Percentiles rank a stretch among this genome's conserved stretches.
phyloP scores from a whole-genome alignment of 2,888 invertebrate genomes.

The Cerastis leucographa region DNA sequence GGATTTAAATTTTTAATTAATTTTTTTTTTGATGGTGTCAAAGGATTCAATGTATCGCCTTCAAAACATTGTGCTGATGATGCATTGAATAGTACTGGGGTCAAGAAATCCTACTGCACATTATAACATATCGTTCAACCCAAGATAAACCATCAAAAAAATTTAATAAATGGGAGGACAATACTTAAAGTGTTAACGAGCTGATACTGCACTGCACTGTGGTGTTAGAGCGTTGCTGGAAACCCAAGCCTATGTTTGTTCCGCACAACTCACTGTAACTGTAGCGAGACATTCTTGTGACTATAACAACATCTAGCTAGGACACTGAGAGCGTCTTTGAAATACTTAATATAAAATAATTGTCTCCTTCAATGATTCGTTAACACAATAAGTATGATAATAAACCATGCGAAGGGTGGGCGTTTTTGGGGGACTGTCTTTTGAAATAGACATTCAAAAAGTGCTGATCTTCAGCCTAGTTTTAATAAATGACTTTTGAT shows the following conservation, averaged over 20 bases:
- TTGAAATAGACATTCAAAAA: not conserved
- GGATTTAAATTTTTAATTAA: too few relatives aligned
- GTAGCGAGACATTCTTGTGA: not conserved
- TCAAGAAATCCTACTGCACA: not conserved
- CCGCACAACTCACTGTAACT: not conserved
- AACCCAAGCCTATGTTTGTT: not conserved
- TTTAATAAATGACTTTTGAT: not conserved
- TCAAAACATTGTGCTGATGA: not conserved
- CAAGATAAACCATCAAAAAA: not conserved
- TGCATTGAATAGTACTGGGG: not conserved
- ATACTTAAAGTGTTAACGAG: conserved; percentile 3
- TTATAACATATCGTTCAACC: not conserved
- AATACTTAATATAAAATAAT: conserved; percentile 1
- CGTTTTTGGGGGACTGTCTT: not conserved
- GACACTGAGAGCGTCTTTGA: not conserved
- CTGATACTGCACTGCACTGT: not conserved
- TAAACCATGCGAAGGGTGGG: not conserved
- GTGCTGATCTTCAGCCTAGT: too few relatives aligned
- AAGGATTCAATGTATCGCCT: not conserved
- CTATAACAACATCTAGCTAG: not conserved
- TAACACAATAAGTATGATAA: not conserved
- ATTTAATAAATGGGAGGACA: not conserved
- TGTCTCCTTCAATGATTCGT: conserved; percentile 1
- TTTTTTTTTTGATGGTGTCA: too few relatives aligned
- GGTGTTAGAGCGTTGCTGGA: not conserved